Percentiles rank a stretch among this genome's conserved stretches.
These are phyloP conservation scores for Xanthorhoe designata DNA, from an alignment of 2,888 invertebrate genomes.

Conservation along the genomic window DNA sequence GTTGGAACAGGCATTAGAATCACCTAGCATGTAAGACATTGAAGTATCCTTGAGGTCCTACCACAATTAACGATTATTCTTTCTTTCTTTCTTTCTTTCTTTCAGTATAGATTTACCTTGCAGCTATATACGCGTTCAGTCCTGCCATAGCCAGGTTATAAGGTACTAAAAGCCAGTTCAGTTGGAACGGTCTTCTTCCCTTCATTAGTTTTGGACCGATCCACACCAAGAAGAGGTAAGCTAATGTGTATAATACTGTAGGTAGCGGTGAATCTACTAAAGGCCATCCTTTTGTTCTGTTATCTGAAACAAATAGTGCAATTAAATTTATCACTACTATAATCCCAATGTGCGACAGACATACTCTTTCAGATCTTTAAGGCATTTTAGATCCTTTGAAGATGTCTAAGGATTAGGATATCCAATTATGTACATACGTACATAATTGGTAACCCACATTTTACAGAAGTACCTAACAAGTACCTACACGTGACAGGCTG, in stretches of 20 bases:
- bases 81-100: too few relatives aligned
- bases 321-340: neutral
- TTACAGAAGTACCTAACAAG: too few relatives aligned
- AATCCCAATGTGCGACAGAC: neutral
- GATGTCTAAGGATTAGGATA: too few relatives aligned
- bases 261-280: conserved; percentile 93
- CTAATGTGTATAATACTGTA: conserved; percentile 88
- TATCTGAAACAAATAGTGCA: conserved; percentile 85
- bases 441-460: too few relatives aligned
- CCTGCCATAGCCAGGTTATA: conserved; percentile 94
- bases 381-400: too few relatives aligned
- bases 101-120: conserved; percentile 60
- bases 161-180: conserved; percentile 91
- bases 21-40: too few relatives aligned
- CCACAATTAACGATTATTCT: too few relatives aligned
- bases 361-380: too few relatives aligned
- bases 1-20: too few relatives aligned
- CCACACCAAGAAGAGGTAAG: conserved; percentile 92
- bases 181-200: conserved; percentile 89
- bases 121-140: conserved; percentile 93
- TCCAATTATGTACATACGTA: too few relatives aligned
- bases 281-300: conserved; percentile 93
- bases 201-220: conserved; percentile 93
- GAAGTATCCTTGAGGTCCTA: too few relatives aligned
- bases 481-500: too few relatives aligned